Conservation (phyloP, 2,113 vertebrate genomes). For the Candoia aspera region DNA sequence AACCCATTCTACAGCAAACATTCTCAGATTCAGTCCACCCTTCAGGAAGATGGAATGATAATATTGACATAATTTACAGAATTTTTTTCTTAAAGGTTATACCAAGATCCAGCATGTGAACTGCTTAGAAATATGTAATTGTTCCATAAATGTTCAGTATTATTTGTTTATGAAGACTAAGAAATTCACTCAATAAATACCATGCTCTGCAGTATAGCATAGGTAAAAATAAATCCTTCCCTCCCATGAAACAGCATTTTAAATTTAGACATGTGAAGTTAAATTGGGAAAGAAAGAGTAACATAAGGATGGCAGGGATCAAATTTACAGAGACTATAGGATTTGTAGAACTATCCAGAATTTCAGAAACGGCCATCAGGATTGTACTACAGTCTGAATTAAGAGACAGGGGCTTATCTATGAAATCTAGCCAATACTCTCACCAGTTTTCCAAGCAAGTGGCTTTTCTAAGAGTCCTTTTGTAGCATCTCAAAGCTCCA, state of each 20-base stretch:
- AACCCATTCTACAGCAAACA: background rate
- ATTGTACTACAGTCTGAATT: background rate
- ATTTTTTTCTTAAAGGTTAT: background rate
- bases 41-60: background rate
- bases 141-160: background rate
- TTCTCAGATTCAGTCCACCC: background rate
- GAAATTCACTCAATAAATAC: background rate
- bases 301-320: background rate
- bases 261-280: background rate
- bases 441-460: background rate
- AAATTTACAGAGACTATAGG: background rate
- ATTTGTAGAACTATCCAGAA: background rate
- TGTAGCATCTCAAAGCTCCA: background rate
- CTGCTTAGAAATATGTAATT: background rate
- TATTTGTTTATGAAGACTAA: background rate
- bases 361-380: background rate
- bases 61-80: too few relatives aligned
- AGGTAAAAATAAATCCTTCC: background rate
- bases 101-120: background rate
- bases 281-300: background rate
- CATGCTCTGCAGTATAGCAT: background rate
- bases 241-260: background rate
- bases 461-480: background rate
- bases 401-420: background rate
- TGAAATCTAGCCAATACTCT: background rate